These are phyloP conservation scores for Sycophaga agraensis DNA, from an alignment of 1,140 invertebrate genomes.

Conservation along the genomic window DNA sequence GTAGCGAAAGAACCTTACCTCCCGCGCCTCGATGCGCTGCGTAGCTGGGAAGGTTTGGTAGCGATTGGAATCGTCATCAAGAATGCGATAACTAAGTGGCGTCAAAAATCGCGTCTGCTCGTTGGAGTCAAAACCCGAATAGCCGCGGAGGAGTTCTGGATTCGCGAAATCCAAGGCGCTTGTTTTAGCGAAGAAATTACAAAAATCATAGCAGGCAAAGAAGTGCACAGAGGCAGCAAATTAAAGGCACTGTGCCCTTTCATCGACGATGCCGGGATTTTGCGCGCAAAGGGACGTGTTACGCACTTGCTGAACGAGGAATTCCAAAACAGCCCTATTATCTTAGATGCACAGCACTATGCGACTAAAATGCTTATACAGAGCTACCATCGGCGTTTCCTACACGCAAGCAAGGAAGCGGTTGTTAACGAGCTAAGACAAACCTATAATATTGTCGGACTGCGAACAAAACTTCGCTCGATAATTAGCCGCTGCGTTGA, in stretches of 20 bases:
- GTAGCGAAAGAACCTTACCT: neutral
- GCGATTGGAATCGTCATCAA: neutral
- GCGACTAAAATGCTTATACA: conserved; percentile 6
- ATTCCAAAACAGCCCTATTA: neutral
- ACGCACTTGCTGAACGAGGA: neutral
- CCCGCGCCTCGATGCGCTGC: neutral
- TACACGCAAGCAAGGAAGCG: conserved; percentile 26
- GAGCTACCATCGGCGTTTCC: conserved; percentile 20
- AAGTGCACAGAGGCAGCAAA: neutral
- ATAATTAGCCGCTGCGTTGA: neutral
- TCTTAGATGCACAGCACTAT: neutral
- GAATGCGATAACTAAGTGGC: neutral
- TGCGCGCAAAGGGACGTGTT: neutral
- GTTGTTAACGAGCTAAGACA: conserved; percentile 31
- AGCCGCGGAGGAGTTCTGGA: neutral
- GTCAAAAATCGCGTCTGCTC: neutral
- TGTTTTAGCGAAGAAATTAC: neutral
- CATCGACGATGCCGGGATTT: neutral
- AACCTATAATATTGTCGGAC: conserved; percentile 29
- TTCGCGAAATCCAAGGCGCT: neutral
- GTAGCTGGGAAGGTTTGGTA: neutral
- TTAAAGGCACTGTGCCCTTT: neutral
- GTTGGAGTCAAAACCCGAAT: neutral
- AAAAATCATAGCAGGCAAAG: neutral
- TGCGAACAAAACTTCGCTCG: conserved; percentile 19